Percentiles rank a stretch among this genome's conserved stretches.
Evolutionary conservation across 2,888 invertebrate genomes (phyloP).

Genomic region (Hirtodrosophila histrioides): DNA sequence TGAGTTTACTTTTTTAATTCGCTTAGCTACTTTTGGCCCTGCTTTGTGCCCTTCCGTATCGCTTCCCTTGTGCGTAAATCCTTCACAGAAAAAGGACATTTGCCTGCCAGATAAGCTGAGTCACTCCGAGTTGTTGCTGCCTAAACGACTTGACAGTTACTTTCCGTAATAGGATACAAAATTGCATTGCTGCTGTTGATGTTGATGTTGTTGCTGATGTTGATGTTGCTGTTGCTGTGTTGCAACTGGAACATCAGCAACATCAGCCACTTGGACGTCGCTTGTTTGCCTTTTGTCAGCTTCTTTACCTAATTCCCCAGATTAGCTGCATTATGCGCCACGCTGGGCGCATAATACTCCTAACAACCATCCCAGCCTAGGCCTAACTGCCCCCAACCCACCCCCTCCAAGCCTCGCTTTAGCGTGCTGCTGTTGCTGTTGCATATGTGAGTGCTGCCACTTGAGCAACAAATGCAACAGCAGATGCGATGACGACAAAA

Average conservation of each 20-base stretch:
- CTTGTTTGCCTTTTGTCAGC: slow-evolving; percentile 76
- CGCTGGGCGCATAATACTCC: slow-evolving; percentile 65
- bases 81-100: slow-evolving; percentile 68
- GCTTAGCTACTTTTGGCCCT: slow-evolving; percentile 74
- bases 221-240: slow-evolving; percentile 14
- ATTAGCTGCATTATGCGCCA: slow-evolving; percentile 79
- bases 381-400: slow-evolving; percentile 11
- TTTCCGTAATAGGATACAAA: slow-evolving; percentile 76
- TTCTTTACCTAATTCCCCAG: slow-evolving; percentile 75
- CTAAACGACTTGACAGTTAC: slow-evolving; percentile 70
- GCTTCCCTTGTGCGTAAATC: slow-evolving; percentile 73
- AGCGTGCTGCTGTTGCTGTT: slow-evolving; percentile 21
- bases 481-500: slow-evolving; percentile 43
- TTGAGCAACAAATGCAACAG: slow-evolving; percentile 42
- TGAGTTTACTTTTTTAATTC: slow-evolving; percentile 77
- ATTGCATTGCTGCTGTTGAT: slow-evolving; percentile 67
- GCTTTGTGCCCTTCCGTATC: slow-evolving; percentile 45
- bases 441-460: slow-evolving; percentile 54
- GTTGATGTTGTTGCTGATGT: slow-evolving; percentile 5
- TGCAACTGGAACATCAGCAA: slow-evolving; percentile 47
- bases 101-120: slow-evolving; percentile 71
- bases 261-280: slow-evolving; percentile 53
- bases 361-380: slow-evolving; percentile 36
- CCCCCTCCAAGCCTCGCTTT: too few species aligned
- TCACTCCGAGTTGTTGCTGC: slow-evolving; percentile 52